Base-by-base conservation (phyloP, 2,797 vertebrate genomes). In the Schizopygopsis pylzovi region DNA sequence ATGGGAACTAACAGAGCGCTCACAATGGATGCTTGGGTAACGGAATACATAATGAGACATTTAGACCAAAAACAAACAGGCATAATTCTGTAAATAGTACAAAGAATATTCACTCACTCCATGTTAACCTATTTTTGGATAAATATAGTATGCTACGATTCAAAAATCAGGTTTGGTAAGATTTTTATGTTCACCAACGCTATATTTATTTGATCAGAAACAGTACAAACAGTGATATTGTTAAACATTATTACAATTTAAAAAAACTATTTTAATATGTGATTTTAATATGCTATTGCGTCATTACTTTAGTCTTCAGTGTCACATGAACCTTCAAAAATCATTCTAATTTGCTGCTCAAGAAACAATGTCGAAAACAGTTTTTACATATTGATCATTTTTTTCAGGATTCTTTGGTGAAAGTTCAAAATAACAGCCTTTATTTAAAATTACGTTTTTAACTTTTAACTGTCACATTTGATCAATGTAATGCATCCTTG, bases 1-100 rank as follows among this genome's bases (percentile, higher is more conserved):
- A 82, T 79, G 59, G 15, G 39, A 80, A 56, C 79, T 22, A 75
- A 25, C n/a, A 37, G 47, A 41, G 41, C 5, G 11, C 43, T 45
- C 8, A 6, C 72, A 67, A 71, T 15, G 15, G 47, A 79, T 72
- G 52, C n/a, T 71, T 37, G 49, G 37, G 39, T 71, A 88, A 67
- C 76, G 18, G 25, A 54, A 15, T 56, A 80, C 52, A 76, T 75
- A 65, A 33, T n/a, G 18, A 83, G 70, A n/a, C 65, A 20, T 82
- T 65, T 84, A 67, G 49, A 47, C 65, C 61, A 33, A 84, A 59
- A 67, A 67, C 52, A 84, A 63, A 20, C 70, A 78, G 56, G 70
- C 54, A 49, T 11, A 47, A 59, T 78, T 59, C 7, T 77, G 18
- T 28, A 61, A 72, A 78, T 43, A 15, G 43, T 49, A n/a, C 20